Conservation (phyloP, 2,888 invertebrate species). For the Aproaerema taeniolella region DNA sequence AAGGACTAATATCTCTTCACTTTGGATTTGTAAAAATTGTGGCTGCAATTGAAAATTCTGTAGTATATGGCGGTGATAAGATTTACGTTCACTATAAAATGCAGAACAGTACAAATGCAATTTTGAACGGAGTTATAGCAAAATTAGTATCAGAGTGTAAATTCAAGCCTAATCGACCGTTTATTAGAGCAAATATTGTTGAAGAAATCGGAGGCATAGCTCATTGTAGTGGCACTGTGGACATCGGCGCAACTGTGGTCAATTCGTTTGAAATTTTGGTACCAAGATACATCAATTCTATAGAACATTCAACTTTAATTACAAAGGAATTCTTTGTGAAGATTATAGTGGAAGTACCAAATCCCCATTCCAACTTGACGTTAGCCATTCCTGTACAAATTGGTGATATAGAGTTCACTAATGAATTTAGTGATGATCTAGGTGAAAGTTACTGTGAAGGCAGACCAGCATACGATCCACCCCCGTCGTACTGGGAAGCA, state of each 20-base stretch:
- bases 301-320: background rate
- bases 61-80: background rate
- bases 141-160: background rate
- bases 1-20: background rate
- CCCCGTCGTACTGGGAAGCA: background rate
- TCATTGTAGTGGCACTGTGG: background rate
- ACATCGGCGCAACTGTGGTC: background rate
- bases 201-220: background rate
- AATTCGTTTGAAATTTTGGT: constrained; percentile 1
- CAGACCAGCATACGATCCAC: background rate
- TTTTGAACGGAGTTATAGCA: background rate
- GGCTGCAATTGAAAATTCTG: constrained; percentile 4
- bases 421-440: background rate
- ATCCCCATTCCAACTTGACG: background rate
- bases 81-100: background rate
- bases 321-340: background rate
- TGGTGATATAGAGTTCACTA: background rate
- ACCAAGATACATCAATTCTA: background rate
- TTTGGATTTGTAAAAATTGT: background rate
- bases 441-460: background rate
- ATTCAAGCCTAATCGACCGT: constrained; percentile 7
- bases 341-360: background rate
- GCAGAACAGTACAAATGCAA: background rate
- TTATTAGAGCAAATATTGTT: constrained; percentile 1
- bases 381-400: constrained; percentile 5